A percentile compares a stretch with the other conserved stretches of the same genome.
Conservation (phyloP, 2,113 vertebrate genomes). For the Rhizomys pruinosus region DNA sequence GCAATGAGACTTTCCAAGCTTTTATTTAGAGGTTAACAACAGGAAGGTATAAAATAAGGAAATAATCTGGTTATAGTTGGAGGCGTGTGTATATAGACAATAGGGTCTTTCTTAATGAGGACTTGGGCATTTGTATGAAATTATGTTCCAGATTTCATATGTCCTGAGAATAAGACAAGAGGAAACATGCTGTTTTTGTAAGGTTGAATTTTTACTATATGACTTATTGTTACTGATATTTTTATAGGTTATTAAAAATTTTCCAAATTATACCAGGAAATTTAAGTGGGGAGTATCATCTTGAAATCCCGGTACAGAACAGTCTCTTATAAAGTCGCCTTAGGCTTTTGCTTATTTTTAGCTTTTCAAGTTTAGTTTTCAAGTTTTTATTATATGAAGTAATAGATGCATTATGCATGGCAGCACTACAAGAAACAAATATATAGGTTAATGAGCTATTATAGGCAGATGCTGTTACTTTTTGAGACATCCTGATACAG, state of each 20-base stretch:
- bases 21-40: not conserved
- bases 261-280: not conserved
- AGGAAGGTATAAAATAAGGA: not conserved
- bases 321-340: not conserved
- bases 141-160: not conserved
- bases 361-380: constrained; percentile 1
- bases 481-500: not conserved
- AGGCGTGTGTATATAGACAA: not conserved
- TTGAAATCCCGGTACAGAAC: not conserved
- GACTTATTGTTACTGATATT: not conserved
- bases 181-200: not conserved
- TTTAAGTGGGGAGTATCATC: not conserved
- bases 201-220: not conserved
- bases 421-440: not conserved
- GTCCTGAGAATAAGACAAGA: not conserved
- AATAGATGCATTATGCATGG: not conserved
- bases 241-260: not conserved
- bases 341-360: not conserved
- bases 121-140: not conserved
- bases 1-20: not conserved
- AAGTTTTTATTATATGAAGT: not conserved
- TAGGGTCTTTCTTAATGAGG: not conserved
- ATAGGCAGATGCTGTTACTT: not conserved
- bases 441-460: not conserved
- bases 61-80: not conserved